Evolutionary conservation across 2,888 invertebrate genomes (phyloP), one percentile per base, ranked within the genome.

Genomic region (Pasiphila rectangulata): DNA sequence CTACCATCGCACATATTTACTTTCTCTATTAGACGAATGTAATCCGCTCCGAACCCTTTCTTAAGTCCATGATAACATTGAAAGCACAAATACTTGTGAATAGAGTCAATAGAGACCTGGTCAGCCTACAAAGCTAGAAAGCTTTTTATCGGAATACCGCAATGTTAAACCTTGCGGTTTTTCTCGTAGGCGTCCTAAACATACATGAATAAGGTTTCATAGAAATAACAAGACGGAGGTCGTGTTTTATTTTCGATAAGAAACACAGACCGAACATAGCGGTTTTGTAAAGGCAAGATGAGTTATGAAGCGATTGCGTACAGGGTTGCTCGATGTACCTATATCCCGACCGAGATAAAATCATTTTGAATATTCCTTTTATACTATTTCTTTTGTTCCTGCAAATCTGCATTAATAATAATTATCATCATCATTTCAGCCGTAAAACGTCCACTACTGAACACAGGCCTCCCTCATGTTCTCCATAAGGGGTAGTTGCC

Each of bases 261-360:
- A 15, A 34, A 34, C 15, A 19, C 36, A 41, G 38, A 40, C 12
- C 42, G 5, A 37, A 30, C 27, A 9, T 13, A 34, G 15, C 36
- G 32, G 10, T n/a, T 9, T 13, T 25, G 20, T 23, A 27, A 36
- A 20, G 35, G 17, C 19, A 20, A 44, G 32, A 44, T 44, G 48
- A 48, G 35, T 48, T 44, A 44, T 48, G 23, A 32, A 39, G 43
- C 24, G 48, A 48, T 29, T 39, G 27, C 5, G 34, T 9, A 13
- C 5, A 48, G 38, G 48, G 39, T 23, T 43, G 29, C 23, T 10
- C 5, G 6, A 9, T 1, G 12, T n/a, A n/a, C n/a, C 6, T 25
- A 10, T 3, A 9, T 23, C 6, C 7, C 10, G 1, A 24, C 1
- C 10, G n/a, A 13, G 3, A 27, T 10, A 27, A 27, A 27, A 27